Base-by-base conservation (phyloP, 2,797 vertebrate species). In the Pseudopleuronectes americanus region DNA sequence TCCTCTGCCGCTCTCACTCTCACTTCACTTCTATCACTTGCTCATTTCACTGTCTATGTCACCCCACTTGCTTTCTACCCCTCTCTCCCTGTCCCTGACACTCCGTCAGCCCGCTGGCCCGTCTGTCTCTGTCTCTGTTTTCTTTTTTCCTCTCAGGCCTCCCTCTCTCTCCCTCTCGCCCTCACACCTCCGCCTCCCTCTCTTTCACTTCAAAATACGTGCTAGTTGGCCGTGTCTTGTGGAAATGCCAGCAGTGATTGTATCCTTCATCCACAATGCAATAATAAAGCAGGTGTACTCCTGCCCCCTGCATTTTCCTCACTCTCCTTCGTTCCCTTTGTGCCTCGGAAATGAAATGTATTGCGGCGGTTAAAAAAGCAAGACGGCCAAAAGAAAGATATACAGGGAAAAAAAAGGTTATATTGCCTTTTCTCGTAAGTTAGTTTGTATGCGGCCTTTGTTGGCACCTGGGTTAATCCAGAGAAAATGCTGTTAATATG, bases 171-270 rank as follows among this genome's bases (percentile, higher is more conserved):
- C 24, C 24, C 24, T 26, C 26, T 5, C 26, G 26, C 26, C 26
- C 26, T 26, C 26, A 64, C 79, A 81, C 73, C 72, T 79, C 43
- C 74, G 82, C 49, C 22, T 65, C 76, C 68, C 57, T 68, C 74
- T 80, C 81, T 79, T 81, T 83, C 87, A 78, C 85, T 94, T 84
- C 89, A 90, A 92, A 90, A 90, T 84, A 86, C 23, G 70, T 91
- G 90, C 91, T 92, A 91, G 91, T 93, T 92, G 87, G 90, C 87
- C 79, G 84, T 89, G 66, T 88, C 87, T 85, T 84, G 84, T 84
- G 80, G 84, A 90, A 93, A 94, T 89, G 88, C 89, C 91, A 91
- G 86, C 79, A 89, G 87, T 86, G 90, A 91, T 90, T 89, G 81
- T 85, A 87, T 90, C 88, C 89, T 86, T 91, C 84, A 85, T 85